Base-by-base conservation (phyloP, 2,113 vertebrate species). In the Archilochus colubris region DNA sequence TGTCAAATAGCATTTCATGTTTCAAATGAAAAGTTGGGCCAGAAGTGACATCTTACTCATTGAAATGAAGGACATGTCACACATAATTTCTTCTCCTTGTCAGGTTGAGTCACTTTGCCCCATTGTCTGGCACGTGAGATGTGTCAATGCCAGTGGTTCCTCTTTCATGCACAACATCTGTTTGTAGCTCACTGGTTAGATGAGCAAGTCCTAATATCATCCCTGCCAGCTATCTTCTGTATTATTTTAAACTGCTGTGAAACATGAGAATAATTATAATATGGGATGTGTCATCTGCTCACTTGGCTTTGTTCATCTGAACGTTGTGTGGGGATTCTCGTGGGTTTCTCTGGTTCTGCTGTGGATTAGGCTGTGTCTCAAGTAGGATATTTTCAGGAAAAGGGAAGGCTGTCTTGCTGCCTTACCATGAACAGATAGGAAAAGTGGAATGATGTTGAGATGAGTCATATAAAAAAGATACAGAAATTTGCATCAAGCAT, bases 51-150 rank as follows among this genome's bases (percentile, higher is more conserved):
- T 0, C 16, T 75, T 94, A 82, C 92, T 96, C 92, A 80, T 78
- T 80, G 83, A 89, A 94, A 90, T 38, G 95, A 96, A 96, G 96
- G 96, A 94, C 93, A 80, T 23, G 92, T 96, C 97, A 96, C 54
- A 96, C 67, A 57, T 46, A 54, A 91, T 97, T 96, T 91, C 83
- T 85, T 96, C 53, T 62, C 75, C 7, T 6, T 38, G 62, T 94
- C 93, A 74, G 73, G 63, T 16, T 72, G 81, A 88, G 85, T 92
- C 76, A 61, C 85, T 94, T 88, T 93, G 78, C 72, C 93, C 86
- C 55, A 18, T 58, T 6, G 19, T 38, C 90, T 93, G 72, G 91
- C 78, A 12, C 93, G 86, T 77, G 88, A 95, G 93, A 94, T 78
- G 63, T 96, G 91, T 95, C 94, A 94, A 57, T 91, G 79, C 77